Evolutionary conservation across 1,140 invertebrate genomes (phyloP), one percentile per base, ranked within the genome.

Genomic region (Meloidogyne chitwoodi): DNA sequence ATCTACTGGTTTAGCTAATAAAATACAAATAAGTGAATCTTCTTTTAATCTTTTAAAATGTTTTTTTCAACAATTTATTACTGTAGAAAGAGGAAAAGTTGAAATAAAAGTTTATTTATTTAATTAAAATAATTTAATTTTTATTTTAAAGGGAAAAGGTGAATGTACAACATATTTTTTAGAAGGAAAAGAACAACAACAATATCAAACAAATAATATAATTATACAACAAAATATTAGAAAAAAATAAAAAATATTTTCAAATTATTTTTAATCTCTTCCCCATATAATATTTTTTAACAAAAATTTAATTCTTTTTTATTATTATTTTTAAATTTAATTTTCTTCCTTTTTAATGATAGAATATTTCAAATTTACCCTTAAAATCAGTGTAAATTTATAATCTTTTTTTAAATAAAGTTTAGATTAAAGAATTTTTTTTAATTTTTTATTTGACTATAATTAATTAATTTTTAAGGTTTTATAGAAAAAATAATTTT

Each of bases 11-110:
- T 75, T 84, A 27, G 83, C 85, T 6, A 84, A 87, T 64, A 87
- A 85, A 69, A 86, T 85, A 75, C 84, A 85, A 72, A 87, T 85
- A 19, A 86, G 83, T 69, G 85, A 86, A 41, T 38, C 75, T 44
- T 72, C 85, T 1, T 82, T 76, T 75, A 85, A 85, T 76, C 73
- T 85, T 26, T 69, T 85, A 24, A 81, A 80, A 61, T 87, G 83
- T 74, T 87, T 86, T 77, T 87, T 82, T 68, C 74, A 48, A 26
- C 75, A 84, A 77, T 69, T 82, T 27, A 83, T 84, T 76, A 69
- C 80, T 38, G 68, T 76, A 41, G 81, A 85, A 68, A 72, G 84
- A 67, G 84, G 84, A 44, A 81, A 79, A 66, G 81, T 87, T 56
- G 85, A 85, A 75, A 78, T 85, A 16, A 85, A 85, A 63, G 83